Base-by-base conservation (phyloP, 2,113 vertebrate genomes). In the Phylloscopus trochiloides region DNA sequence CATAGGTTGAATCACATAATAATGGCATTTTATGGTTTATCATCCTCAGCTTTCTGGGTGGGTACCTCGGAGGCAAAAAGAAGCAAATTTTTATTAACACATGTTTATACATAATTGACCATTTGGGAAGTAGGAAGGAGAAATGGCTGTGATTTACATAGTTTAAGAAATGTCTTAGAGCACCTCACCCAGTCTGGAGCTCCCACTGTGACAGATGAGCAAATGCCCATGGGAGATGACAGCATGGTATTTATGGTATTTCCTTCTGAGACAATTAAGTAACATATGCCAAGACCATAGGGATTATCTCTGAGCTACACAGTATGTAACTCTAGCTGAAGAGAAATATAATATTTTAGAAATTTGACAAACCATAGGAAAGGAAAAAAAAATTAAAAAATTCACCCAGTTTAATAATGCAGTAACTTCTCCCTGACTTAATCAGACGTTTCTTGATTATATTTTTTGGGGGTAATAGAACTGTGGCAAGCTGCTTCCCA, bases 181-280 rank as follows among this genome's bases (percentile, higher is more conserved):
- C 98, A 98, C 98, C 98, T 98, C 98, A 98, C 96, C 98, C 98
- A 98, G 97, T 98, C 97, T 98, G 98, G 97, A 98, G 94, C 96
- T 97, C 98, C 98, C 96, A 97, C 96, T 97, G 98, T 98, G 98
- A 98, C 98, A 98, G 98, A 98, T 98, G 98, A 98, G 97, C 96
- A 97, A 96, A 96, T 97, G 98, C 98, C 98, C 97, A 97, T 98
- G 98, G 98, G 98, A 98, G 95, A 98, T 98, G 98, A 98, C 98
- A 98, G 97, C 98, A 97, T 98, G 98, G 98, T 98, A 98, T 98
- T 98, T 98, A 98, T 98, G 98, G 98, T 97, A 97, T 98, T 98
- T 98, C 98, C 97, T 98, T 97, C 98, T 97, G 97, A 98, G 98
- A 98, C 98, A 98, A 99, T 99, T 98, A 98, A 98, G 98, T 98